Evolutionary conservation across 1,140 invertebrate genomes (phyloP).

Genomic region (Oscheius sp.): DNA sequence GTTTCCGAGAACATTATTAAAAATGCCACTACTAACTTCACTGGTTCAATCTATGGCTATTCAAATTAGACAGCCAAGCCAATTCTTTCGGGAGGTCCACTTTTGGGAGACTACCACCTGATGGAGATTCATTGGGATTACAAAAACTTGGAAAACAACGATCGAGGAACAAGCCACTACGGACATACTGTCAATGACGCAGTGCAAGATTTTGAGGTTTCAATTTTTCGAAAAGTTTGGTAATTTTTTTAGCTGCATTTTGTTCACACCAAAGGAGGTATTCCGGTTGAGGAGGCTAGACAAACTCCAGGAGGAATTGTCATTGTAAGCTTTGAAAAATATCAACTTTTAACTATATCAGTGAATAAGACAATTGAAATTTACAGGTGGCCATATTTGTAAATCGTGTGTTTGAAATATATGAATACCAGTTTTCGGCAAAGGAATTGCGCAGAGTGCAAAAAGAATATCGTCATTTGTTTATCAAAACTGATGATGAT

Average conservation of each 20-base stretch:
- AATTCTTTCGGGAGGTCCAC: background rate
- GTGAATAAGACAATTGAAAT: too few species aligned
- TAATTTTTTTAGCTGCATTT: constrained; percentile 1
- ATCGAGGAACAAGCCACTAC: background rate
- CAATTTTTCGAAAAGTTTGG: background rate
- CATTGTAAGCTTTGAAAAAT: too few species aligned
- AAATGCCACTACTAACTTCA: too few species aligned
- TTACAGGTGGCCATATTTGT: too few species aligned
- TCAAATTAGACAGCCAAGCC: background rate
- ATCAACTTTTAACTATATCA: too few species aligned
- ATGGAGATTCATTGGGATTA: background rate
- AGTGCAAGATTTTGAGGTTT: background rate
- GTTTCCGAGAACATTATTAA: too few species aligned
- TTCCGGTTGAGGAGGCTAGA: background rate
- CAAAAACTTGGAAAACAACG: background rate
- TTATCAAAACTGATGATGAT: too few species aligned
- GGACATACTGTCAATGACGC: background rate
- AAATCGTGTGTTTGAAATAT: too few species aligned
- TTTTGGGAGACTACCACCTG: background rate
- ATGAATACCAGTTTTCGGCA: too few species aligned
- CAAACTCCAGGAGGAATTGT: background rate
- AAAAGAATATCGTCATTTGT: too few species aligned
- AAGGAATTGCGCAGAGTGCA: too few species aligned
- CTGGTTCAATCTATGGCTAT: background rate
- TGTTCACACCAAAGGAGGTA: background rate